Evolutionary conservation across 2,113 vertebrate species (phyloP), one percentile per base, ranked within the genome.

Genomic region (Hydropotes inermis): DNA sequence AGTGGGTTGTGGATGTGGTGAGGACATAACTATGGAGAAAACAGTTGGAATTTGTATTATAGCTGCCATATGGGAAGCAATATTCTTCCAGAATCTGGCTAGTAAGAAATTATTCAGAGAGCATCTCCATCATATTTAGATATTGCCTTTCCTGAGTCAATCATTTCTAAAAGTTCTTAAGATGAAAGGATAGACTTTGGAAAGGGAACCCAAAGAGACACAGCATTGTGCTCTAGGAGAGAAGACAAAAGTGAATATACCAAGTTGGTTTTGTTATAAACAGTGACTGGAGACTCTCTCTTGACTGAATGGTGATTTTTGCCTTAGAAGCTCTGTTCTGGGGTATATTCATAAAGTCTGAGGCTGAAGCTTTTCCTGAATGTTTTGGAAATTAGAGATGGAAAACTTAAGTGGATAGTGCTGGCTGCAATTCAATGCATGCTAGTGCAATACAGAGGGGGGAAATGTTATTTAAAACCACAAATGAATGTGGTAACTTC

Each of bases 351-450:
- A 81, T 33, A 57, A 79, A 19, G 45, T 47, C 74, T 81, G 79
- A 94, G 43, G n/a, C 87, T n/a, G 39, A 81, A 57, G 25, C 28
- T 94, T 47, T 91, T 87, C 70, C 60, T 88, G 47, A 91, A 88
- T 95, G 94, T 96, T 97, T 91, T 97, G 89, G 92, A 97, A 98
- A 94, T 95, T 92, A 97, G 92, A 82, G 74, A 92, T 85, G 94
- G 98, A 96, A 98, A 97, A 96, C 47, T 74, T 95, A 70, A 93
- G 96, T 95, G 92, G 67, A 55, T 27, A 74, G 58, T 87, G 27
- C 52, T 96, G 96, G 96, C 95, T 87, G 11, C 39, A 28, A 8
- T 89, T 95, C 97, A 98, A 6, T 3, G 17, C 87, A 87, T 4
- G 6, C 89, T 74, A 74, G 45, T 78, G 86, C n/a, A 90, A 54